Evolutionary conservation across 1,140 invertebrate species (phyloP).

Genomic region (Oedothorax gibbosus): DNA sequence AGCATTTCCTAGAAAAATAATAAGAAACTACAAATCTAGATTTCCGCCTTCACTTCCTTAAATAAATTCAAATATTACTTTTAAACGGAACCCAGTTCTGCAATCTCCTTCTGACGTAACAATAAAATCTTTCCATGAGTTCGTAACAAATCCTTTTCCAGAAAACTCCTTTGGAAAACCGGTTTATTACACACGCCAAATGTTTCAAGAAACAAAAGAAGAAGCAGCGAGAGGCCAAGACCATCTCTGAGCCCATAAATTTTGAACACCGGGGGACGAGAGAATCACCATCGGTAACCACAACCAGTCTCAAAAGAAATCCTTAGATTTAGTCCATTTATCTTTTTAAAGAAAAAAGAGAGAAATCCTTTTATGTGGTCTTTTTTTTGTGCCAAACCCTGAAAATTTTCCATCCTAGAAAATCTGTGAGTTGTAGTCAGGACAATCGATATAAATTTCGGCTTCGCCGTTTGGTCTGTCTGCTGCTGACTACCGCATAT

Average conservation of each 20-base stretch:
- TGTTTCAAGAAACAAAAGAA: slow-evolving; percentile 22
- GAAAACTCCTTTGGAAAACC: slow-evolving; percentile 1
- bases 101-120: too few relatives aligned
- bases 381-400: slow-evolving; percentile 4
- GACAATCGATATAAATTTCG: slow-evolving; percentile 40
- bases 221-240: background rate
- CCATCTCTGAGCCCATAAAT: slow-evolving; percentile 38
- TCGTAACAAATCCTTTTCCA: slow-evolving; percentile 20
- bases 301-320: slow-evolving; percentile 37
- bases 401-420: slow-evolving; percentile 26
- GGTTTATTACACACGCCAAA: slow-evolving; percentile 38
- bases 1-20: too few relatives aligned
- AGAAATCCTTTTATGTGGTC: background rate
- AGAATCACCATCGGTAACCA: slow-evolving; percentile 48
- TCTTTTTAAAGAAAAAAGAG: slow-evolving; percentile 37
- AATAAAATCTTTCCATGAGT: slow-evolving; percentile 4
- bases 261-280: slow-evolving; percentile 41
- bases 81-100: too few relatives aligned
- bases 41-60: too few relatives aligned
- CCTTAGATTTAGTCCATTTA: slow-evolving; percentile 50
- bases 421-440: slow-evolving; percentile 21
- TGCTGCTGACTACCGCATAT: slow-evolving; percentile 32
- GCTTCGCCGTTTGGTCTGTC: background rate
- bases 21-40: too few relatives aligned
- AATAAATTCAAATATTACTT: too few relatives aligned